A percentile compares a stretch with the other conserved stretches of the same genome.
phyloP scores from a whole-genome alignment of 2,113 vertebrate species.

The Gopherus flavomarginatus region DNA sequence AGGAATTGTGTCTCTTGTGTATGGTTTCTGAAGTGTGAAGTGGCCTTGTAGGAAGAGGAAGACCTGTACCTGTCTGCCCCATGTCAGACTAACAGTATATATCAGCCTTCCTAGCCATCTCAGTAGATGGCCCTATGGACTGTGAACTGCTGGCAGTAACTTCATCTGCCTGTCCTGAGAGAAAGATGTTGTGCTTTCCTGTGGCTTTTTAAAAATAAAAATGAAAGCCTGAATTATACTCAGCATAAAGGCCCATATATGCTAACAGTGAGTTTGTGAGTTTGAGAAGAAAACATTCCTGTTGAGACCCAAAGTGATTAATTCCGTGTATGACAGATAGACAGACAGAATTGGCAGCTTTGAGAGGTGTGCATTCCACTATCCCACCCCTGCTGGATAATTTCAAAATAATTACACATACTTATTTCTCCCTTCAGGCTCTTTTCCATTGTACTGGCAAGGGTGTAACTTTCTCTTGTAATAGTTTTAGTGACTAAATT shows the following conservation, averaged over 20 bases:
- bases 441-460: neutral
- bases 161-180: neutral
- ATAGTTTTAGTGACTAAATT: neutral
- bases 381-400: neutral
- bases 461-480: neutral
- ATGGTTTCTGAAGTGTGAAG: neutral
- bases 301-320: rapidly evolving
- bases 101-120: neutral
- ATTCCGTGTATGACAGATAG: neutral
- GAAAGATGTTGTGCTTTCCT: neutral
- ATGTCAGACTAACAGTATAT: neutral
- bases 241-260: neutral
- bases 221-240: neutral
- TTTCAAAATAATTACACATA: neutral
- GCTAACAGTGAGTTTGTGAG: rapidly evolving
- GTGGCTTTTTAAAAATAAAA: neutral
- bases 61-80: neutral
- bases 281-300: neutral
- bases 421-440: neutral
- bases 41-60: neutral
- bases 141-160: conserved; percentile 7
- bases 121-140: conserved; percentile 27
- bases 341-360: neutral
- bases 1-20: neutral
- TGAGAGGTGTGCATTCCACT: neutral